Percentiles rank a stretch among this genome's conserved stretches.
Evolutionary conservation across 2,113 vertebrate species (phyloP).

Genomic region (Tautogolabrus adspersus): DNA sequence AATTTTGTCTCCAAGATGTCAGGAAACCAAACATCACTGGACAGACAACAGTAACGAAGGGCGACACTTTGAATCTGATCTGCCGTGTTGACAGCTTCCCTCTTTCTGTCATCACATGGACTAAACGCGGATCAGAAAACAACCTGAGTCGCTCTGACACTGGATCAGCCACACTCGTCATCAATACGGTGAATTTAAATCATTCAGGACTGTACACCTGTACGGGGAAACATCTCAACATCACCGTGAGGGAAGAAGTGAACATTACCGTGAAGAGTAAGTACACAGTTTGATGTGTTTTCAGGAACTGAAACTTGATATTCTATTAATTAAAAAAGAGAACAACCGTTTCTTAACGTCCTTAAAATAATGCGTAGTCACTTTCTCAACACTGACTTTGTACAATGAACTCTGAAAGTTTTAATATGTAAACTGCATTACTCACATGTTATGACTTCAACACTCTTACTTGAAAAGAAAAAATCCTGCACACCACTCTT

Average conservation of each 20-base stretch:
- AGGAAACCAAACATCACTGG: neutral
- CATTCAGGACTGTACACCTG: slow-evolving; percentile 60
- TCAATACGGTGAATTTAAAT: slow-evolving; percentile 4
- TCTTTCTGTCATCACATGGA: neutral
- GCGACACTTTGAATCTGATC: neutral
- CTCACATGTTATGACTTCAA: too few species aligned
- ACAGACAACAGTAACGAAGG: neutral
- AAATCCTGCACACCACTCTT: too few species aligned
- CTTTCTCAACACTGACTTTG: too few species aligned
- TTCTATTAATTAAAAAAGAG: too few species aligned
- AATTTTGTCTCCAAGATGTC: slow-evolving; percentile 6
- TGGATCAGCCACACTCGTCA: slow-evolving; percentile 9
- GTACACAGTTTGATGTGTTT: neutral
- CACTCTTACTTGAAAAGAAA: too few species aligned
- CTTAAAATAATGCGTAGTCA: too few species aligned
- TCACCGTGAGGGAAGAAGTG: neutral
- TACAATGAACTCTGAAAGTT: too few species aligned
- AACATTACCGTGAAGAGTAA: slow-evolving; percentile 20
- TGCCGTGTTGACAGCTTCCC: neutral
- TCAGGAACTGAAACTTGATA: neutral
- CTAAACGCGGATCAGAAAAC: neutral
- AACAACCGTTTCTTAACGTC: neutral
- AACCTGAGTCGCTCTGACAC: neutral
- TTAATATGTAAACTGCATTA: too few species aligned
- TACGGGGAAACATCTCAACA: slow-evolving; percentile 1